A percentile compares a stretch with the other conserved stretches of the same genome.
Evolutionary conservation across 2,113 vertebrate genomes (phyloP).

Genomic region (Coptodon bakossiorum): DNA sequence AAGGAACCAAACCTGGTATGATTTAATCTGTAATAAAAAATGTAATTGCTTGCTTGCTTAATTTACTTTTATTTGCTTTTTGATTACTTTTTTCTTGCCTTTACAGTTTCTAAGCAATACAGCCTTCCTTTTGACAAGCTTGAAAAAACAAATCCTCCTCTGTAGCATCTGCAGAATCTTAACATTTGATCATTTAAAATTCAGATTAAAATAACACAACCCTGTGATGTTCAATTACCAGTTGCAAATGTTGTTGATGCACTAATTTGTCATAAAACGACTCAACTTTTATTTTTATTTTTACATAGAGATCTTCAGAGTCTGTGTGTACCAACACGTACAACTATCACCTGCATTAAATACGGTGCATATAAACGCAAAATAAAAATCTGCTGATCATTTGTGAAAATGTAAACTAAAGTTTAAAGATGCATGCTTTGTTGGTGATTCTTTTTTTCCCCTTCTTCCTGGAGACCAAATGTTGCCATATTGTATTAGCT

Average conservation of each 20-base stretch:
- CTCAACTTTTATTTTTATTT: neutral
- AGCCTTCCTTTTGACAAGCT: neutral
- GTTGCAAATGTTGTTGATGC: neutral
- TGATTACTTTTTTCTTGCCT: neutral
- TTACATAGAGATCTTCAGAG: neutral
- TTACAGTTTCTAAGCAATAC: neutral
- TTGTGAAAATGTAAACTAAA: neutral
- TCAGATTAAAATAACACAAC: neutral
- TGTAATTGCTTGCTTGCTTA: neutral
- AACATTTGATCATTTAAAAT: neutral
- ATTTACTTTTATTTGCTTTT: neutral
- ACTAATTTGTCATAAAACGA: neutral
- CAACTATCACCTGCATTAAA: neutral
- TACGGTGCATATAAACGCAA: neutral
- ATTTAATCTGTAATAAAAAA: neutral
- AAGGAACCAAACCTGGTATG: neutral
- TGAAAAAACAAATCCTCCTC: neutral
- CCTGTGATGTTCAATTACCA: neutral
- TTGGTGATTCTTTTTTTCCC: accelerated
- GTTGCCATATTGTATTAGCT: neutral
- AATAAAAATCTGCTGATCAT: neutral
- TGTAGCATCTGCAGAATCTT: neutral
- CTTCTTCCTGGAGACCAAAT: neutral
- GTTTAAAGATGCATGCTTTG: neutral
- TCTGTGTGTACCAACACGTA: neutral